These are phyloP conservation scores for Alosa sapidissima DNA, from an alignment of 2,797 vertebrate genomes.

Conservation along the genomic window DNA sequence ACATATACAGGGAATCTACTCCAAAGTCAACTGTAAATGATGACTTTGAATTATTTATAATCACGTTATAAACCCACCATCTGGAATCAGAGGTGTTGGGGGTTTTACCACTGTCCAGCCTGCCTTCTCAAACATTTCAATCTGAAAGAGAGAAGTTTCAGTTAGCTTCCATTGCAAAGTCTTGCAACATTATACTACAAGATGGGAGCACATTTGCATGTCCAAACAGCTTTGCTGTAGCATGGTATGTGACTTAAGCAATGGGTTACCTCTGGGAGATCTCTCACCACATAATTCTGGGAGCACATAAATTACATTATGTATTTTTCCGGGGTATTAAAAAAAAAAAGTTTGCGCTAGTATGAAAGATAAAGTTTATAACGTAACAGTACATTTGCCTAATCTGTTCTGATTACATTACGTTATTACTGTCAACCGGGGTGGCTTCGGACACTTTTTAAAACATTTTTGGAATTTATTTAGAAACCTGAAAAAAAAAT, in stretches of 20 bases:
- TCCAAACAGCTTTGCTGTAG: neutral
- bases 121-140: slow-evolving; percentile 95
- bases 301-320: neutral
- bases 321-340: no score
- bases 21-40: neutral
- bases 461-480: no score
- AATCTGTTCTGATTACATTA: no score
- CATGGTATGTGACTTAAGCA: neutral
- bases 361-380: no score
- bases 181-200: slow-evolving; percentile 37
- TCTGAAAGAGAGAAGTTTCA: slow-evolving; percentile 64
- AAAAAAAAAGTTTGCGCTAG: no score
- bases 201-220: slow-evolving; percentile 41
- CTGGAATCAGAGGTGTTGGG: slow-evolving; percentile 90
- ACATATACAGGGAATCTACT: neutral
- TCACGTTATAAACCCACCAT: slow-evolving; percentile 73
- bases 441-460: no score
- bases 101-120: slow-evolving; percentile 92
- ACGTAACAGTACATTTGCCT: no score
- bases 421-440: no score
- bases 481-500: no score
- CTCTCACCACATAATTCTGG: neutral
- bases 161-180: neutral
- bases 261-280: neutral
- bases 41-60: neutral